Base-by-base conservation (phyloP, 2,113 vertebrate species). In the Brachyhypopomus occidentalis region DNA sequence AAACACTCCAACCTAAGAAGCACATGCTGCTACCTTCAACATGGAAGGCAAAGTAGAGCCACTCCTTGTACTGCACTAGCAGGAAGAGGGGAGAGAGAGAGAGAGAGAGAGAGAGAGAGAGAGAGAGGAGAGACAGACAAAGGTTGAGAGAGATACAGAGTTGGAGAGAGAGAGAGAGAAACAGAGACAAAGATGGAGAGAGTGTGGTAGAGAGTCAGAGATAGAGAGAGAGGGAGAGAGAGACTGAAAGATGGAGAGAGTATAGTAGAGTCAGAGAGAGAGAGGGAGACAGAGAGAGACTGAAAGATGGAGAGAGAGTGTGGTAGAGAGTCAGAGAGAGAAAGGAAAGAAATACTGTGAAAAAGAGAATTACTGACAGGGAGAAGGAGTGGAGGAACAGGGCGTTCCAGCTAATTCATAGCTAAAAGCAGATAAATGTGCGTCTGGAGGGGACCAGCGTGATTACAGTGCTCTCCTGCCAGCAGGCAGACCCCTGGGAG, bases 371-470 rank as follows among this genome's bases (percentile, higher is more conserved):
- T 87, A 92, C 11, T 45, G 9, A 45, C 41, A 4, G 36, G 25
- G 12, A 34, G n/a, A 22, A 56, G 16, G 16, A 36, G 25, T 11
- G 12, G 27, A 41, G 23, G 20, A 87, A 90, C 86, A 27, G 30
- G 16, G 20, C 16, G 0, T 60, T 83, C 25, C 64, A 11, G 12
- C 59, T 72, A 59, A 63, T 8, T 12, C 16, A 4, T 14, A 73
- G 60, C 30, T 9, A n/a, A 38, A 66, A 66, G 62, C 60, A 52
- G 14, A n/a, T 7, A 56, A 72, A 88, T 87, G 14, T 84, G 90
- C 87, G 84, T 89, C 88, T 89, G 89, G 89, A 62, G 89, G 87
- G 88, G 89, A 84, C 88, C 88, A 89, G 91, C 92, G 88, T 78
- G 88, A 92, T 94, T 92, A 92, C 2, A 11, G 8, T 30, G 75